These are phyloP conservation scores for Atta colombica DNA, from an alignment of 1,140 invertebrate species.

Conservation along the genomic window DNA sequence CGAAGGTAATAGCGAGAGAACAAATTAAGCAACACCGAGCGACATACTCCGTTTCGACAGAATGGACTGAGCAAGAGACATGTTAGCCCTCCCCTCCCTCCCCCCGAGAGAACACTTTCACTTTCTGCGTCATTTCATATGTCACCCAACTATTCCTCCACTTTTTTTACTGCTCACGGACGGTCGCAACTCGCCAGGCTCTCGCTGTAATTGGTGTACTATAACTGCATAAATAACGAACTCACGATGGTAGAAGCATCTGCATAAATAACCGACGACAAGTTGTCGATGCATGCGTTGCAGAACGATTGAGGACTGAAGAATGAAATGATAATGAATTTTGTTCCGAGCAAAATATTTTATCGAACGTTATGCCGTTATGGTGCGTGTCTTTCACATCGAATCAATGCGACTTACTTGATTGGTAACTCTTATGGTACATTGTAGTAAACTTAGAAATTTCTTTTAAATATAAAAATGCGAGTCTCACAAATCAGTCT, in stretches of 20 bases:
- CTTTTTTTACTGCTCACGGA: not conserved
- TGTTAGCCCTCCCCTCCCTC: not conserved
- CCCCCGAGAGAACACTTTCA: not conserved
- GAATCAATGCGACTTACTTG: not conserved
- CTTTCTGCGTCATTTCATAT: conserved; percentile 20
- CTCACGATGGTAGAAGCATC: not conserved
- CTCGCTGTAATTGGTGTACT: not conserved
- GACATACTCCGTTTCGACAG: conserved; percentile 10
- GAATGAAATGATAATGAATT: conserved; percentile 19
- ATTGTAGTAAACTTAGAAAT: not conserved
- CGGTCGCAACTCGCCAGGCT: not conserved
- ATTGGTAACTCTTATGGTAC: not conserved
- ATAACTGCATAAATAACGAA: conserved; percentile 15
- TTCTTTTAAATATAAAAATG: not conserved
- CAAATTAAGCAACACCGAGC: conserved; percentile 22
- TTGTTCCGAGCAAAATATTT: not conserved
- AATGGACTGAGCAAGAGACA: not conserved
- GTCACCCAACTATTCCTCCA: not conserved
- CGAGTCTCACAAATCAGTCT: not conserved
- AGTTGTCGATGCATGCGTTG: not conserved
- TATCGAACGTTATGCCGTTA: not conserved
- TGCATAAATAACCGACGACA: conserved; percentile 15
- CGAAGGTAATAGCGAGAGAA: conserved; percentile 30
- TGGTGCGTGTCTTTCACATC: not conserved
- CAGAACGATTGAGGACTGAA: not conserved